A percentile compares a stretch with the other conserved stretches of the same genome.
phyloP scores from a whole-genome alignment of 1,140 invertebrate genomes.

The Homalodisca vitripennis region DNA sequence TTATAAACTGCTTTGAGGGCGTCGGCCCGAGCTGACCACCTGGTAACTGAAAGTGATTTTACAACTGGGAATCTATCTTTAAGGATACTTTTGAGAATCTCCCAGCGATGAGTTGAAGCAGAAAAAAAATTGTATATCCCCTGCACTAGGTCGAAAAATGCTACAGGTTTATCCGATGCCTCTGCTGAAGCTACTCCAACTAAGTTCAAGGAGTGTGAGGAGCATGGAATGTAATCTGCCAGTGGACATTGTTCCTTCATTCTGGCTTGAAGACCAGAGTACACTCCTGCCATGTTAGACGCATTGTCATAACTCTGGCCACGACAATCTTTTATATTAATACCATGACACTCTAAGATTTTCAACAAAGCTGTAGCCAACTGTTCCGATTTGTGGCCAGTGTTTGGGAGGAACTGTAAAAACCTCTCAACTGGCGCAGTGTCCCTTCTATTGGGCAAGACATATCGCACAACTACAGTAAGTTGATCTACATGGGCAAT shows the following conservation, averaged over 20 bases:
- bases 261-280: conserved; percentile 41
- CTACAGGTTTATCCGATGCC: conserved; percentile 6
- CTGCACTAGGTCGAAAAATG: too few relatives aligned
- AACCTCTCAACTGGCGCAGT: not conserved
- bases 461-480: not conserved
- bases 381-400: not conserved
- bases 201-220: conserved; percentile 44
- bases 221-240: conserved; percentile 41
- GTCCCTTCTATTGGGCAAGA: not conserved
- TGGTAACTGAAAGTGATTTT: conserved; percentile 23
- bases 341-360: not conserved
- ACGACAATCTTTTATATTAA: conserved; percentile 34
- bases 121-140: too few relatives aligned
- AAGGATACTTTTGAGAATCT: conserved; percentile 19
- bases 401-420: not conserved
- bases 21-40: conserved; percentile 11
- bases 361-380: not conserved
- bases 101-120: conserved; percentile 23
- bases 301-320: conserved; percentile 43
- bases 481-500: not conserved
- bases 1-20: conserved; percentile 18
- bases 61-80: conserved; percentile 7
- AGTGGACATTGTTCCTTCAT: conserved; percentile 41
- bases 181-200: conserved; percentile 42
- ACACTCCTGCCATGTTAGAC: conserved; percentile 41